phyloP scores from a whole-genome alignment of 2,797 vertebrate genomes.

The Synanceia verrucosa region DNA sequence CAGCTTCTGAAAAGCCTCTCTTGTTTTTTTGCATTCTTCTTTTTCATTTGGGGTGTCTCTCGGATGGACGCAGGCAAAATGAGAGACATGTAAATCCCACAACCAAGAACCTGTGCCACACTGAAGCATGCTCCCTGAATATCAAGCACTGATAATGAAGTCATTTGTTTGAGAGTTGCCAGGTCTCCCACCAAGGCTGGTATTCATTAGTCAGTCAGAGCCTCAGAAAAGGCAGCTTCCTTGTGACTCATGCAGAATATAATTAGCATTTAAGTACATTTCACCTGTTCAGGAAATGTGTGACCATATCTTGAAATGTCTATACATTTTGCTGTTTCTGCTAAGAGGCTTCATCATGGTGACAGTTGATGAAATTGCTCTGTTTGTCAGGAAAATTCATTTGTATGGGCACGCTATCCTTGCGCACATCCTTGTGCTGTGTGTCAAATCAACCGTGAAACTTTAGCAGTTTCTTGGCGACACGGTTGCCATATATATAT shows the following conservation, averaged over 20 bases:
- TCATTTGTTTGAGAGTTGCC: conserved; percentile 84
- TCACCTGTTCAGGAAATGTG: conserved; percentile 67
- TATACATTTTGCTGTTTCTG: conserved; percentile 27
- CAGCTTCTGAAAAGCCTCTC: conserved; percentile 20
- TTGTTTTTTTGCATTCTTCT: background rate
- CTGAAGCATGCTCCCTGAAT: conserved; percentile 76
- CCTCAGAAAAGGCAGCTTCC: conserved; percentile 69
- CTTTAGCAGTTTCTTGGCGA: no score
- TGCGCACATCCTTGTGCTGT: background rate
- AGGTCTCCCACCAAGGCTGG: conserved; percentile 79
- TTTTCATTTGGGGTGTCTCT: conserved; percentile 41
- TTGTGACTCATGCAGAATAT: conserved; percentile 70
- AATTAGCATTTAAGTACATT: conserved; percentile 77
- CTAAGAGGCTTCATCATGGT: conserved; percentile 15
- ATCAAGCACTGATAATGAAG: conserved; percentile 83
- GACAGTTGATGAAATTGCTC: conserved; percentile 24
- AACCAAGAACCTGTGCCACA: conserved; percentile 68
- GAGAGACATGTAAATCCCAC: conserved; percentile 71
- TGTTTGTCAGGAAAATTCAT: conserved; percentile 25
- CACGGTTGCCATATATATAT: no score
- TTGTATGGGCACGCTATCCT: conserved; percentile 1
- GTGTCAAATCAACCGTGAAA: no score
- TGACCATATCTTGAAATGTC: conserved; percentile 36
- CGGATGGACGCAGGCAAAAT: conserved; percentile 63
- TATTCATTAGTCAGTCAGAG: conserved; percentile 83